phyloP scores from a whole-genome alignment of 2,888 invertebrate species.

The Lumbricus terrestris region DNA sequence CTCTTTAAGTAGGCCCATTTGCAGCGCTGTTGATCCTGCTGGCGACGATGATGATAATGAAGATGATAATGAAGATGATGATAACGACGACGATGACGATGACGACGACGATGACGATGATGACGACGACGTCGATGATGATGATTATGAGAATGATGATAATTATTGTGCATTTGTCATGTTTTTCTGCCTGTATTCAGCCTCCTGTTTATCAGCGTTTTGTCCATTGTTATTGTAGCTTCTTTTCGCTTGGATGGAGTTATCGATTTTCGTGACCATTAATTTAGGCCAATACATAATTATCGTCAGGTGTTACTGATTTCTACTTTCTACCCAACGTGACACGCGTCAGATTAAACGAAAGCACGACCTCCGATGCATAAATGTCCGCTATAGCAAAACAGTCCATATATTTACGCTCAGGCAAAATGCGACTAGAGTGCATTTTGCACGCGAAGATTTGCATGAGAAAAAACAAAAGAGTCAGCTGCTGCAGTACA shows the following conservation, averaged over 20 bases:
- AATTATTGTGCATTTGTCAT: background rate
- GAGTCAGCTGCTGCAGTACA: background rate
- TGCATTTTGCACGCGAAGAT: background rate
- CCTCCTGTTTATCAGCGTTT: background rate
- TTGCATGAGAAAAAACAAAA: background rate
- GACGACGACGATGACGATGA: slow-evolving; percentile 28
- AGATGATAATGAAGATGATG: no score
- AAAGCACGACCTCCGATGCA: background rate
- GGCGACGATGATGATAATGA: no score
- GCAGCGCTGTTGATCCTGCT: no score
- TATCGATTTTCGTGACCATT: background rate
- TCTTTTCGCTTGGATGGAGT: background rate
- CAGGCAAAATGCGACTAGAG: background rate
- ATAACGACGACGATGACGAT: slow-evolving; percentile 21
- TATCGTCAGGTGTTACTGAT: background rate
- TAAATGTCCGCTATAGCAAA: background rate
- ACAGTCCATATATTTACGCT: background rate
- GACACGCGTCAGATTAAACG: slow-evolving; percentile 3
- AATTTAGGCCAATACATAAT: background rate
- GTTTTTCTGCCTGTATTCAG: background rate
- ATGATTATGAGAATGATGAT: slow-evolving; percentile 13
- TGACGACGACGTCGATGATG: slow-evolving; percentile 26
- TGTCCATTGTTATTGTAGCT: background rate
- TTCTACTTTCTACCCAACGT: background rate
- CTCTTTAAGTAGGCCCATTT: no score